Percentiles rank a stretch among this genome's conserved stretches.
phyloP scores from a whole-genome alignment of 2,888 invertebrate species.

The Dione juno region DNA sequence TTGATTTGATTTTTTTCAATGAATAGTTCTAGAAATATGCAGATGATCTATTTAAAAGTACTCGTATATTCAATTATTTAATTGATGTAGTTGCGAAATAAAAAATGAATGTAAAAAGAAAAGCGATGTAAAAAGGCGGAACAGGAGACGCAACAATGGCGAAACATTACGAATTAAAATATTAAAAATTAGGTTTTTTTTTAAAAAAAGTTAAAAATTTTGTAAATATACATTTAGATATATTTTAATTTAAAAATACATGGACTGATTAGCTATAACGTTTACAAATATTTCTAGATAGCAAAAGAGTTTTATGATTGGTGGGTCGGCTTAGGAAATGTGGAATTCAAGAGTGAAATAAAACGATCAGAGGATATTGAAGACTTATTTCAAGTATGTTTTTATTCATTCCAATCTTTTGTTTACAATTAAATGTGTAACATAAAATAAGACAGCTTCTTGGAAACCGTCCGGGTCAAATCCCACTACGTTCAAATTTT shows the following conservation, averaged over 20 bases:
- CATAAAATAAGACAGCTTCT: too few species aligned
- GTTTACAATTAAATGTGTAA: background rate
- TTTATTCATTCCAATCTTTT: background rate
- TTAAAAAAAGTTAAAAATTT: too few species aligned
- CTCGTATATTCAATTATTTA: too few species aligned
- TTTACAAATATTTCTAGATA: constrained; percentile 62
- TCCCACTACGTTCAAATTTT: too few species aligned
- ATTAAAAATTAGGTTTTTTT: too few species aligned
- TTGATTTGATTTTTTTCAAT: constrained; percentile 43
- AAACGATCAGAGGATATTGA: constrained; percentile 81
- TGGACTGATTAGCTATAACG: background rate
- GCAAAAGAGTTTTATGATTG: constrained; percentile 82
- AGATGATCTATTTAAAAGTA: background rate
- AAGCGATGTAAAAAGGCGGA: too few species aligned
- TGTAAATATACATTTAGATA: background rate
- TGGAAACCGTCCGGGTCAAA: too few species aligned
- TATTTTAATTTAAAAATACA: background rate
- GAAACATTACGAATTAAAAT: too few species aligned
- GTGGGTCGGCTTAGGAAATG: constrained; percentile 77
- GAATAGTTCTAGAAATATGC: too few species aligned
- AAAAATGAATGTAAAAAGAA: too few species aligned
- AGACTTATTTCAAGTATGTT: constrained; percentile 80
- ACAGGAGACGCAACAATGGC: too few species aligned
- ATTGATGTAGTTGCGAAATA: too few species aligned
- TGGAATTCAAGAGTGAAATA: constrained; percentile 76